Conservation (phyloP, 35 echinoderm and acorn worm genomes). For the Apostichopus californicus region DNA sequence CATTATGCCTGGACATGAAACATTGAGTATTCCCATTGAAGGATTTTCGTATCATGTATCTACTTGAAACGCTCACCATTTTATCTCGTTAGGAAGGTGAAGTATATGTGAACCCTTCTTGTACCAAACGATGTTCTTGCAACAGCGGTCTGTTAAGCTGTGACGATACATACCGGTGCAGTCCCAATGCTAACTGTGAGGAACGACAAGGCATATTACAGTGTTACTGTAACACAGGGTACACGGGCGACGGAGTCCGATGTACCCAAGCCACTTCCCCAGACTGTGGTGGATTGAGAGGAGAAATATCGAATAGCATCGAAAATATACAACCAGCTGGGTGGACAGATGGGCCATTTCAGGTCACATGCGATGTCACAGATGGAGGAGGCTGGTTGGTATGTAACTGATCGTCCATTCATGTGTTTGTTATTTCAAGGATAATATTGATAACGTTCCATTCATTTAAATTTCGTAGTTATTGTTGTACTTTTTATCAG, state of each 20-base stretch:
- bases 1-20: too few species aligned
- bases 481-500: too few species aligned
- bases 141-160: background rate
- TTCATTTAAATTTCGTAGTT: too few species aligned
- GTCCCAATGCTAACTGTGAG: background rate
- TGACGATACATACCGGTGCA: background rate
- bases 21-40: too few species aligned
- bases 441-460: too few species aligned
- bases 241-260: background rate
- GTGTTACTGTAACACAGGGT: slow-evolving; percentile 1
- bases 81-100: background rate
- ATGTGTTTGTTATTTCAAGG: too few species aligned
- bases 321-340: background rate
- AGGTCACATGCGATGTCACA: background rate
- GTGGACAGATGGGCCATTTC: background rate
- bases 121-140: background rate
- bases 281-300: background rate
- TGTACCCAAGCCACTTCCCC: background rate
- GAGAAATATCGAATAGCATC: background rate
- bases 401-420: background rate
- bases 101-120: background rate
- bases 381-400: slow-evolving; percentile 1
- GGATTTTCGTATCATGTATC: too few species aligned
- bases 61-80: too few species aligned
- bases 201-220: background rate